A percentile compares a stretch with the other conserved stretches of the same genome.
Evolutionary conservation across 2,888 invertebrate species (phyloP).

Genomic region (Herminia tarsipennalis): DNA sequence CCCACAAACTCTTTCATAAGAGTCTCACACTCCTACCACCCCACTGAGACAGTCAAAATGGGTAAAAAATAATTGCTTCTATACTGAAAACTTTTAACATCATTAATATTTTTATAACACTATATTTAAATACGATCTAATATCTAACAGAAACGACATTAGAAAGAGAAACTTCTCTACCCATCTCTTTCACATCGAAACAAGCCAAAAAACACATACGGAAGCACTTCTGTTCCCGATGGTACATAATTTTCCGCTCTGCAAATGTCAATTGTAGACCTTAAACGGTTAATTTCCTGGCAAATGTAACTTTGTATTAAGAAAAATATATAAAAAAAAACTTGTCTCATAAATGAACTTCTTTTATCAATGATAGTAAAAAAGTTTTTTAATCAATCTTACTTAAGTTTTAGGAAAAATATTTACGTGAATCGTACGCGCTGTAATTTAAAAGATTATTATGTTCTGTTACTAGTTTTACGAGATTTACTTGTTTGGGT

Average conservation of each 20-base stretch:
- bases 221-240: constrained; percentile 24
- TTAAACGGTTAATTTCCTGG: constrained; percentile 51
- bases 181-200: no score
- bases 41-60: no score
- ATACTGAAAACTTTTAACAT: no score
- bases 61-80: no score
- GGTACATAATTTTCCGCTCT: constrained; percentile 46
- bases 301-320: constrained; percentile 46
- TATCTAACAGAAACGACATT: background rate
- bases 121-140: no score
- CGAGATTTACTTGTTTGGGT: constrained; percentile 13
- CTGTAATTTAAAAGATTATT: constrained; percentile 41
- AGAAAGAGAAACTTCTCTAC: background rate
- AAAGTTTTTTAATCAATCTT: constrained; percentile 53
- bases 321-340: constrained; percentile 41
- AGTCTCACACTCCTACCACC: no score
- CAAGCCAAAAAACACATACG: background rate
- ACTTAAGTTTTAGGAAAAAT: constrained; percentile 31
- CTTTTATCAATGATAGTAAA: constrained; percentile 42
- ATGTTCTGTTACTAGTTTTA: constrained; percentile 29
- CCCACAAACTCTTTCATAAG: no score
- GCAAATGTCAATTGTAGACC: constrained; percentile 47
- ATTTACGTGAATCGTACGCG: constrained; percentile 38
- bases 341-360: constrained; percentile 40
- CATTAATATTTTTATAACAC: no score